A percentile compares a stretch with the other conserved stretches of the same genome.
phyloP scores from a whole-genome alignment of 2,888 invertebrate genomes.

The Lepidocyrtinus sp. region DNA sequence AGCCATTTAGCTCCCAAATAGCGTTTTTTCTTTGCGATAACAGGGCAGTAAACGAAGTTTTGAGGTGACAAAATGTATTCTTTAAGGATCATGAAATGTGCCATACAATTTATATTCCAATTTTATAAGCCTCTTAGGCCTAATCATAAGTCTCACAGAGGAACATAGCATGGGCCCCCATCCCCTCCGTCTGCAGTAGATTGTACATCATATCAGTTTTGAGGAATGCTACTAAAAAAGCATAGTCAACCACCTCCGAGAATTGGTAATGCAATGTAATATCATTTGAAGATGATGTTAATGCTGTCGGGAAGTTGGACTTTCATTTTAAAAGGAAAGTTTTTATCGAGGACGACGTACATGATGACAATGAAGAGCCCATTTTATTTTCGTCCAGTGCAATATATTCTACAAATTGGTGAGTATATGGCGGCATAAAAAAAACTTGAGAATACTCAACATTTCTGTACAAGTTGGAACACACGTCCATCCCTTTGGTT shows the following conservation, averaged over 20 bases:
- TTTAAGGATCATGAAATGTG: constrained; percentile 50
- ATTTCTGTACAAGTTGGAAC: no score
- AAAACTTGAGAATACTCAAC: no score
- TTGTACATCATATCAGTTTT: no score
- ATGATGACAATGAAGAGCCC: background rate
- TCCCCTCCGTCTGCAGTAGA: no score
- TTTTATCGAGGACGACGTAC: background rate
- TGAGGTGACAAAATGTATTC: constrained; percentile 50
- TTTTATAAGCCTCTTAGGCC: constrained; percentile 59
- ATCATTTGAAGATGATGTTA: constrained; percentile 15
- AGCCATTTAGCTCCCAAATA: constrained; percentile 18
- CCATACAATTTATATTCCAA: constrained; percentile 60
- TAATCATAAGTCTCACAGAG: constrained; percentile 49
- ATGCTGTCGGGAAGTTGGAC: background rate
- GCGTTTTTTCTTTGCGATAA: constrained; percentile 30
- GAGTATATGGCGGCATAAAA: background rate
- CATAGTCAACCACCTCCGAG: constrained; percentile 6
- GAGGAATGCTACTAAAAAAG: no score
- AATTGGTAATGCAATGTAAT: constrained; percentile 37
- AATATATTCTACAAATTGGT: background rate
- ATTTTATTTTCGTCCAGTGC: background rate
- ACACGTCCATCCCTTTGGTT: no score
- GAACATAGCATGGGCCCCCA: constrained; percentile 11
- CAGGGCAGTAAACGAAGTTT: constrained; percentile 41
- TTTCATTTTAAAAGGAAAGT: constrained; percentile 2